A percentile compares a stretch with the other conserved stretches of the same genome.
Evolutionary conservation across 2,888 invertebrate genomes (phyloP).

Genomic region (Deilephila porcellus): DNA sequence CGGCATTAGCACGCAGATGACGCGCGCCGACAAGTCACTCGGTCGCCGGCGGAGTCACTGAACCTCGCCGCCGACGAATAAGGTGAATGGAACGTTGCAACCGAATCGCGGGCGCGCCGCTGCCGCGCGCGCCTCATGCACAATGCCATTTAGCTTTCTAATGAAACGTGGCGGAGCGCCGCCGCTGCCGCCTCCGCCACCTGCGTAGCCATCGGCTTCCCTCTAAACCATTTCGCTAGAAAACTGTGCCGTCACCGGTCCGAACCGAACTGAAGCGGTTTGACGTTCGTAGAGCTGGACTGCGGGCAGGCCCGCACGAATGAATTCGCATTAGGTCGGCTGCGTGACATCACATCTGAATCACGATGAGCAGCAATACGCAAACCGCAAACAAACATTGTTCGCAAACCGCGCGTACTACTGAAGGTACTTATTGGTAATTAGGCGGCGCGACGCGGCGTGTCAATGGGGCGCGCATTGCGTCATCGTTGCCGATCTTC

Average conservation of each 20-base stretch:
- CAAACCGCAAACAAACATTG: conserved; percentile 24
- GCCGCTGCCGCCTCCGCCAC: conserved; percentile 27
- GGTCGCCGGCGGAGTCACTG: conserved; percentile 79
- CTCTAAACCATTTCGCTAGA: conserved; percentile 29
- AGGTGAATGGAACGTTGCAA: conserved; percentile 83
- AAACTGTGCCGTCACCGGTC: conserved; percentile 40
- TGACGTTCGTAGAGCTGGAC: conserved; percentile 19
- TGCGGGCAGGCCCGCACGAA: conserved; percentile 27
- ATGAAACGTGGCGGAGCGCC: conserved; percentile 62
- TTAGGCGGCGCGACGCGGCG: conserved; percentile 26
- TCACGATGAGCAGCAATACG: conserved; percentile 6
- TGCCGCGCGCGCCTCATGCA: conserved; percentile 65
- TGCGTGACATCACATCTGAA: conserved; percentile 12
- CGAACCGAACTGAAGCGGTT: conserved; percentile 32
- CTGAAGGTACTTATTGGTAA: conserved; percentile 32
- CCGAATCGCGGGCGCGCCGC: conserved; percentile 62
- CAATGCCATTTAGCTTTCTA: conserved; percentile 75
- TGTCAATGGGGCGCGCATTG: conserved; percentile 38
- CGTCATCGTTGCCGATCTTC: conserved; percentile 53
- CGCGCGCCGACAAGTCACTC: conserved; percentile 73
- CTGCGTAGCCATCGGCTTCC: conserved; percentile 4
- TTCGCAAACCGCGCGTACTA: conserved; percentile 12
- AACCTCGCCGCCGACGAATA: conserved; percentile 78
- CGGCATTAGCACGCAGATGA: conserved; percentile 77
- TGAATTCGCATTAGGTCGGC: no score